Evolutionary conservation across 2,113 vertebrate species (phyloP).

Genomic region (Vulpes vulpes): DNA sequence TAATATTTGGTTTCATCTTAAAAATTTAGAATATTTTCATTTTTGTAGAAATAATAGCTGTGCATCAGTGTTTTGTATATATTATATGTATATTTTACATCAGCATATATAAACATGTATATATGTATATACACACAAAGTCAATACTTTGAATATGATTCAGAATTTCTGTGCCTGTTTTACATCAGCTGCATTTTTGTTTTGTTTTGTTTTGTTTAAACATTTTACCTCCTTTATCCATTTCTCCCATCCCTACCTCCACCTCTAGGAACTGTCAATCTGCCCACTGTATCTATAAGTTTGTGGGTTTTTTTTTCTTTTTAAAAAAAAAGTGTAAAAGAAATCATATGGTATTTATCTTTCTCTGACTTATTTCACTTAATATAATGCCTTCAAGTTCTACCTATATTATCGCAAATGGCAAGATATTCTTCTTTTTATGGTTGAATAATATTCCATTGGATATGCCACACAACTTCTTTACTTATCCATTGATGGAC

Average conservation of each 20-base stretch:
- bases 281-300: background rate
- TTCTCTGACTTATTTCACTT: background rate
- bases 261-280: background rate
- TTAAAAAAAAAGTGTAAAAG: background rate
- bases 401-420: background rate
- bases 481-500: too few relatives aligned
- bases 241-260: background rate
- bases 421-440: background rate
- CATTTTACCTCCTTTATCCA: background rate
- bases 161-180: background rate
- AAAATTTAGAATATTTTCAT: conserved; percentile 26
- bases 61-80: background rate
- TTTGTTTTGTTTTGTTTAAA: background rate
- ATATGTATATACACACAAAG: background rate
- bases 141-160: background rate
- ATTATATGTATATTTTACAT: background rate
- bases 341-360: background rate
- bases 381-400: background rate
- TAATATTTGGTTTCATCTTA: conserved; percentile 11
- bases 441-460: background rate
- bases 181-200: background rate
- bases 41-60: background rate
- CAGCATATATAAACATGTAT: background rate
- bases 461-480: background rate
- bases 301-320: background rate